These are phyloP conservation scores for Nomada ruficornis DNA, from an alignment of 2,888 invertebrate genomes.

Conservation along the genomic window DNA sequence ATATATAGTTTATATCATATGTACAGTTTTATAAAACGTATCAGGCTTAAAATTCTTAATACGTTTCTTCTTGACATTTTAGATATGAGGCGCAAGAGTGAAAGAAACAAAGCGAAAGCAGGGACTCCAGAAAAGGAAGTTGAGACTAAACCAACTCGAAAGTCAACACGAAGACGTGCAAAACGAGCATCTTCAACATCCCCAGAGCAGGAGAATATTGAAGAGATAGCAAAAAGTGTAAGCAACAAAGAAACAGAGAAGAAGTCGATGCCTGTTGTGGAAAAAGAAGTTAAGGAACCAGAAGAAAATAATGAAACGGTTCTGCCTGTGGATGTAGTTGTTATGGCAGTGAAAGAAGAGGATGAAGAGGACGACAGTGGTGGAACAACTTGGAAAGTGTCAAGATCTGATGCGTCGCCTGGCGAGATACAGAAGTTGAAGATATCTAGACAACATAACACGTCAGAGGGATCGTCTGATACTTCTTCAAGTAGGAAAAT, in stretches of 20 bases:
- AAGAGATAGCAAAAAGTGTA: conserved; percentile 79
- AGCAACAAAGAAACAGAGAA: conserved; percentile 68
- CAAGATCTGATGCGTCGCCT: conserved; percentile 84
- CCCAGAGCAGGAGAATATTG: conserved; percentile 85
- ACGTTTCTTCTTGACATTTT: not conserved
- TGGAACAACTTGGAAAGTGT: conserved; percentile 84
- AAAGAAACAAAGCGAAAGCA: conserved; percentile 87
- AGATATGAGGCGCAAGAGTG: conserved; percentile 91
- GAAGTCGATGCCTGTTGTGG: conserved; percentile 59
- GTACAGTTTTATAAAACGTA: not conserved
- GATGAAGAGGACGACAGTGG: conserved; percentile 77
- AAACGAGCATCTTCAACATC: conserved; percentile 86
- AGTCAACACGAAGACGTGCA: conserved; percentile 85
- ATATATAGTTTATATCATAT: not conserved
- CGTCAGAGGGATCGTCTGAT: conserved; percentile 81
- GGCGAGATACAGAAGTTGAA: conserved; percentile 89
- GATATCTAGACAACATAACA: conserved; percentile 86
- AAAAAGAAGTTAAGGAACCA: conserved; percentile 59
- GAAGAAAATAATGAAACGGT: conserved; percentile 66
- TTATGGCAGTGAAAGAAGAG: conserved; percentile 66
- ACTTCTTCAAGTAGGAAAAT: conserved; percentile 78
- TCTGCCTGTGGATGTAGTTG: conserved; percentile 58
- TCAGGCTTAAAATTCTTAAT: not conserved
- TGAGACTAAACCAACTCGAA: conserved; percentile 85
- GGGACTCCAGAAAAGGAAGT: conserved; percentile 88